Evolutionary conservation across 2,888 invertebrate species (phyloP).

Genomic region (Apantesis nais): DNA sequence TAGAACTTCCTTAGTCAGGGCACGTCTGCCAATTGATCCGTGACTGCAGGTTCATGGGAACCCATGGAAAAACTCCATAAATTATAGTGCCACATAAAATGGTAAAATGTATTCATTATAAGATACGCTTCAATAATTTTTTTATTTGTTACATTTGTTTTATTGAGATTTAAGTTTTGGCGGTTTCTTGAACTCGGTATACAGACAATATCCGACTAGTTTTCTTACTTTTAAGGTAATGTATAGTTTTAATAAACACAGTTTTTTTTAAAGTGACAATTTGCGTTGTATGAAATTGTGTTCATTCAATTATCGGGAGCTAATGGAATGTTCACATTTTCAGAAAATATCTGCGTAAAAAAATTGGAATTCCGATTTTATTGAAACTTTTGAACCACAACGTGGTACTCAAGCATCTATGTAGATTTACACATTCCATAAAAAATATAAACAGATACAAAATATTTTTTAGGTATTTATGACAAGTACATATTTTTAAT

Average conservation of each 20-base stretch:
- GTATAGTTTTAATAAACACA: no score
- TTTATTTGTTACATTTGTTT: slow-evolving; percentile 4
- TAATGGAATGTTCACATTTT: no score
- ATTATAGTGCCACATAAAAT: slow-evolving; percentile 59
- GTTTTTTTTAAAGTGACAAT: no score
- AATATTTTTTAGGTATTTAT: background rate
- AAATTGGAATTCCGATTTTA: no score
- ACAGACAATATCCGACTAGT: background rate
- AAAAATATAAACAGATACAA: no score
- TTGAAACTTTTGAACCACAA: no score
- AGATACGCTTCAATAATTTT: slow-evolving; percentile 35
- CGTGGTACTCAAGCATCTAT: no score
- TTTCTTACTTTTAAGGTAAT: no score
- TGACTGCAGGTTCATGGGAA: slow-evolving; percentile 46
- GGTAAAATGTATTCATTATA: slow-evolving; percentile 69
- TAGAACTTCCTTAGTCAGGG: slow-evolving; percentile 30
- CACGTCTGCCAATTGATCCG: slow-evolving; percentile 47
- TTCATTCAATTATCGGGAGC: no score
- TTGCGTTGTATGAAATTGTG: no score
- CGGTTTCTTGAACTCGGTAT: background rate
- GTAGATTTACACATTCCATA: no score
- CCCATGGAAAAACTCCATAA: slow-evolving; percentile 40
- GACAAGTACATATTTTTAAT: background rate
- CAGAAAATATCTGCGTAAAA: no score
- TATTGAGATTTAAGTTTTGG: slow-evolving; percentile 7